Evolutionary conservation across 2,797 vertebrate genomes (phyloP), one percentile per base, ranked within the genome.

Genomic region (Scleropages formosus): DNA sequence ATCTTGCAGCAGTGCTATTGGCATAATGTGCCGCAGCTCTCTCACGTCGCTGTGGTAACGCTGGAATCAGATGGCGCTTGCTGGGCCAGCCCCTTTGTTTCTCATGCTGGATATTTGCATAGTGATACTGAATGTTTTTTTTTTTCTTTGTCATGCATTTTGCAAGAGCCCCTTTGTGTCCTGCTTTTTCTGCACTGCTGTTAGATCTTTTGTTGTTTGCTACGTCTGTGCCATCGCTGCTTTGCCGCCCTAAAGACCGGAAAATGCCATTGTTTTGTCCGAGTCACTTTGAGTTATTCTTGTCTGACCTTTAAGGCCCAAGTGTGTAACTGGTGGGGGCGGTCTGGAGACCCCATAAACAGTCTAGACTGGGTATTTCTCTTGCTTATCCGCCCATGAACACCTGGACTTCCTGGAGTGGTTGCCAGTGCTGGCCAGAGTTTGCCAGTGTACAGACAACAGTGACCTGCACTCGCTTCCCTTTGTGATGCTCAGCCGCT

Each of bases 251-350:
- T 72, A 78, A 76, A 20, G 62, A 58, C 31, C 65, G 47, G 51
- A 66, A 73, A 63, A 73, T 74, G 69, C 68, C 62, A 72, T 1
- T 22, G 59, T 62, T 39, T 75, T 24, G 70, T 77, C 46, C 44
- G 26, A 78, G 68, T 49, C 68, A 65, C 66, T 78, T 18, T 74
- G 67, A 77, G 66, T 76, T 82, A 72, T 72, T 72, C 60, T 80
- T 65, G 59, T 77, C 31, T 66, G 65, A 76, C 75, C 24, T 31
- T 74, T 61, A 49, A 31, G 39, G 53, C 56, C 22, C 56, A 16
- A 73, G 16, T 61, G 15, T 22, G 51, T 67, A 71, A 49, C 69
- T 39, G 53, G 65, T 61, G 72, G 39, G 76, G 75, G 58, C 27
- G 20, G 22, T 22, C 44, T 27, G 75, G 61, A 66, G 62, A 63